Base-by-base conservation (phyloP, 2,113 vertebrate genomes). In the Miniopterus natalensis region DNA sequence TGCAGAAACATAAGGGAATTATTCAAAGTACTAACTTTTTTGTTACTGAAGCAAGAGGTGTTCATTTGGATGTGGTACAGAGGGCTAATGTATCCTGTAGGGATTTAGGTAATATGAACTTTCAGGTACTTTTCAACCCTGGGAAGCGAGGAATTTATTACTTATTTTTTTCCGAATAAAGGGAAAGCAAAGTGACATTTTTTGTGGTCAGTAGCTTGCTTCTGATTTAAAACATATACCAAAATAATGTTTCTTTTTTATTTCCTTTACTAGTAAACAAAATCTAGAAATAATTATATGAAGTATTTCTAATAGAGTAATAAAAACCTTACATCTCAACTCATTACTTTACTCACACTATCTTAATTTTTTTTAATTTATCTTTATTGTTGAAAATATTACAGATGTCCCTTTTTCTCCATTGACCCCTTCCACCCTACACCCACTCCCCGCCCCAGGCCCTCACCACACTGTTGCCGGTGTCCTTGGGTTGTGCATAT, bases 121-220 rank as follows among this genome's bases (percentile, higher is more conserved):
- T 68, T 68, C 31, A 65, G 63, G 25, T 6, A 47, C 40, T 27
- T 68, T 74, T 84, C 49, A 93, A 78, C 5, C 3, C 8, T 29
- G 0, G 18, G 40, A 84, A 80, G 12, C 45, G 49, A 53, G 40
- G 74, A 87, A 57, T 40, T 57, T 84, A 55, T 68, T 88, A 68
- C 13, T 95, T 95, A 45, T 53, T 94, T 87, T 92, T 81, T 92
- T 77, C 47, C 87, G 21, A 66, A 20, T 73, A 75, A 94, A 27
- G 6, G 25, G 11, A 94, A 90, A 36, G 10, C 15, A 75, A 81
- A 90, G 57, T 94, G 21, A 53, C 66, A 94, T 93, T 88, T 25
- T 29, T 53, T 96, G 2, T 18, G 10, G 0, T 61, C 3, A 49
- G 9, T 75, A 71, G 25, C 29, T 95, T 89, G 23, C 31, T 80